A percentile compares a stretch with the other conserved stretches of the same genome.
Conservation (phyloP, 2,797 vertebrate genomes). For the Myotis daubentonii region DNA sequence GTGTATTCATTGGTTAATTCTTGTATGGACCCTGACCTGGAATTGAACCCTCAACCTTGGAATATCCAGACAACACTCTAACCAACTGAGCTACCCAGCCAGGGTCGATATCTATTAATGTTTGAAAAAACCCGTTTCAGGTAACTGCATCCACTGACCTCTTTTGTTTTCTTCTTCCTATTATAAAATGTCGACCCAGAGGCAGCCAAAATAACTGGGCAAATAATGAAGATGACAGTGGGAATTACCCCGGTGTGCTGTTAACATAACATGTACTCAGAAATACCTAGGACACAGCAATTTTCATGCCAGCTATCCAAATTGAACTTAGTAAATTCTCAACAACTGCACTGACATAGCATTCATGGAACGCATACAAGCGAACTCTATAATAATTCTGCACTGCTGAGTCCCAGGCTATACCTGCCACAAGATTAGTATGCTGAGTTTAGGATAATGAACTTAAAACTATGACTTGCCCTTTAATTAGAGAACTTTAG, state of each 20-base stretch:
- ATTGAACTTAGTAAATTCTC: slow-evolving; percentile 33
- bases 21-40: neutral
- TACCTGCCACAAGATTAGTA: neutral
- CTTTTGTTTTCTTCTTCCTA: neutral
- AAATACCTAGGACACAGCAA: slow-evolving; percentile 1
- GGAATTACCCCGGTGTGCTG: neutral
- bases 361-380: neutral
- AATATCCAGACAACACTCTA: neutral
- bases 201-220: slow-evolving; percentile 26
- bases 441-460: neutral
- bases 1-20: neutral
- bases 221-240: neutral
- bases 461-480: neutral
- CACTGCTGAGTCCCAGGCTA: neutral
- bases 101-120: neutral
- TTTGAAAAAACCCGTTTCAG: neutral
- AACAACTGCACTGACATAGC: neutral
- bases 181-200: neutral
- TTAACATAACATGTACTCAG: neutral
- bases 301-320: slow-evolving; percentile 33
- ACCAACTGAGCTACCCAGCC: neutral
- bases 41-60: neutral
- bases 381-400: neutral
- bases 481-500: slow-evolving; percentile 29
- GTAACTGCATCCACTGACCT: neutral